Evolutionary conservation across 2,113 vertebrate species (phyloP).

Genomic region (Podilymbus podiceps): DNA sequence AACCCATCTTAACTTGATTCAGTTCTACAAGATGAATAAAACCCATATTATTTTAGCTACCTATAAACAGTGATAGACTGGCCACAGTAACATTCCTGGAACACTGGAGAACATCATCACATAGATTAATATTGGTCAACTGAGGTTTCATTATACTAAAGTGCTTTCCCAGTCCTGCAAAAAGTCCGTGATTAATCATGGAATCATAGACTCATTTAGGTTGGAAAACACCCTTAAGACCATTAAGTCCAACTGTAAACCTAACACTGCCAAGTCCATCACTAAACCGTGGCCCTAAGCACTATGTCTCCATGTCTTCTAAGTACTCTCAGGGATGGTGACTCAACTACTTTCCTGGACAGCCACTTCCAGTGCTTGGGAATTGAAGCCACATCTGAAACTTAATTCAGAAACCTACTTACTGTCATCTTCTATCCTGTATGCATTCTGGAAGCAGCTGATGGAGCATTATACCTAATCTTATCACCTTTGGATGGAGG

Average conservation of each 20-base stretch:
- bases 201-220: background rate
- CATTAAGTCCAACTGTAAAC: fast-evolving
- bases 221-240: background rate
- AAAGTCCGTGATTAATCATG: background rate
- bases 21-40: background rate
- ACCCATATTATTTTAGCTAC: background rate
- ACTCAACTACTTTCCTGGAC: background rate
- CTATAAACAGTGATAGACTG: background rate
- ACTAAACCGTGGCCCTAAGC: background rate
- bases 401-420: background rate
- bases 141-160: background rate
- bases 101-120: background rate
- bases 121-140: background rate
- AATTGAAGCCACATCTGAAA: background rate
- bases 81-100: background rate
- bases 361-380: background rate
- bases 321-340: background rate
- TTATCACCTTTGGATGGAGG: background rate
- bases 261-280: background rate
- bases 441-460: background rate
- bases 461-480: background rate
- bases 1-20: background rate
- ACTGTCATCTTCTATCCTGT: background rate
- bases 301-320: background rate
- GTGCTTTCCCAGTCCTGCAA: background rate